Conservation (phyloP, 1,140 invertebrate species). For the Drosophila persimilis region DNA sequence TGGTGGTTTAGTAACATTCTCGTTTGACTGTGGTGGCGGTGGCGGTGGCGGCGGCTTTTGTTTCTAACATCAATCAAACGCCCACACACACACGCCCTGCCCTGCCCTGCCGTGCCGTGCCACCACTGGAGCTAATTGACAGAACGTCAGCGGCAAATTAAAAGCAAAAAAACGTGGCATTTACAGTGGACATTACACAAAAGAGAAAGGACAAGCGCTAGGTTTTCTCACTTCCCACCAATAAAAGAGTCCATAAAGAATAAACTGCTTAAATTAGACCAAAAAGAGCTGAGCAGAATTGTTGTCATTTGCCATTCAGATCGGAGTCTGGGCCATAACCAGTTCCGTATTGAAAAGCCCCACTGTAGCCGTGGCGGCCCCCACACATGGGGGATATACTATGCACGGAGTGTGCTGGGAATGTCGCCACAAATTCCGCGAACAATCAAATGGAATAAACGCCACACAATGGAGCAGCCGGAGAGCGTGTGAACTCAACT, state of each 20-base stretch:
- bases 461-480: slow-evolving; percentile 57
- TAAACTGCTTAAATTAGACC: slow-evolving; percentile 4
- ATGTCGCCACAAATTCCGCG: slow-evolving; percentile 73
- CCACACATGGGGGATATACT: not conserved
- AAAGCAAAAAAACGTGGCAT: slow-evolving; percentile 21
- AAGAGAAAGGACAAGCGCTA: not conserved
- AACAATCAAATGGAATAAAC: slow-evolving; percentile 44
- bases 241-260: not conserved
- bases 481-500: slow-evolving; percentile 71
- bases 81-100: slow-evolving; percentile 32
- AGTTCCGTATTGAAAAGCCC: slow-evolving; percentile 15
- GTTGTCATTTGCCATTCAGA: slow-evolving; percentile 35
- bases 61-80: slow-evolving; percentile 69
- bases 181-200: slow-evolving; percentile 27
- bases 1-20: slow-evolving; percentile 20
- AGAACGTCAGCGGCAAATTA: slow-evolving; percentile 73
- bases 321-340: not conserved
- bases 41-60: slow-evolving; percentile 41
- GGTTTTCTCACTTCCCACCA: too few relatives aligned
- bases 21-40: slow-evolving; percentile 25
- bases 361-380: slow-evolving; percentile 23
- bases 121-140: slow-evolving; percentile 60
- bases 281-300: slow-evolving; percentile 14
- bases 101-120: not conserved
- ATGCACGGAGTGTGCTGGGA: slow-evolving; percentile 59